Evolutionary conservation across 2,113 vertebrate genomes (phyloP).

Genomic region (Poicephalus meyeri): DNA sequence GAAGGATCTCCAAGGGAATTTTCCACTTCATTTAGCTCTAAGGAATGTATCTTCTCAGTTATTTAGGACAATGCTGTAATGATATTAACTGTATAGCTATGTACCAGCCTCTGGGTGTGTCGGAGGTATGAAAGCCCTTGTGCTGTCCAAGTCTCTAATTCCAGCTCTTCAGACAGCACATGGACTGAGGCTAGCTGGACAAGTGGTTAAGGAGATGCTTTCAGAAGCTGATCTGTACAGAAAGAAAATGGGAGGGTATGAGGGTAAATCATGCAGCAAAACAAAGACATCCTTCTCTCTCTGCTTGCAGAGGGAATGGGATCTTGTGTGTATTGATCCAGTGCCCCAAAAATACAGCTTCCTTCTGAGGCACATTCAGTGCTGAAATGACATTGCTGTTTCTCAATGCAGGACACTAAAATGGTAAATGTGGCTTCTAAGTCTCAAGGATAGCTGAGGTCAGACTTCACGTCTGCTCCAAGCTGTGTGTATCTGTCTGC

Average conservation of each 20-base stretch:
- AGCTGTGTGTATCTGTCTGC: neutral
- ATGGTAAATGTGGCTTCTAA: neutral
- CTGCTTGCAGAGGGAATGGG: neutral
- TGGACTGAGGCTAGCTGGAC: neutral
- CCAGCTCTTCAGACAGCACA: neutral
- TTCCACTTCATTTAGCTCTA: conserved; percentile 30
- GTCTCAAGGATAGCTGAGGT: neutral
- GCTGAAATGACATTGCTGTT: neutral
- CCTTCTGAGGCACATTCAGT: neutral
- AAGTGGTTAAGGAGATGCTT: neutral
- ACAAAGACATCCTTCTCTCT: neutral
- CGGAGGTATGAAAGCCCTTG: neutral
- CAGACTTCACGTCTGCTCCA: neutral
- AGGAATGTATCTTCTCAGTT: conserved; percentile 34
- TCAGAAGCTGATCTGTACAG: neutral
- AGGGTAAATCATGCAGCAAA: neutral
- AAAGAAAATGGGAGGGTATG: neutral
- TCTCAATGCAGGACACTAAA: neutral
- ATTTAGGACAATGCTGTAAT: conserved; percentile 19
- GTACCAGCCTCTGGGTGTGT: conserved; percentile 24
- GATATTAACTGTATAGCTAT: neutral
- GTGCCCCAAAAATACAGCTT: neutral
- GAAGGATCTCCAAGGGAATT: conserved; percentile 31
- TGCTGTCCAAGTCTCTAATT: neutral
- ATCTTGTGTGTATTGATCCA: neutral